Conservation (phyloP, 1,140 invertebrate genomes). For the Rhagoletis pomonella region DNA sequence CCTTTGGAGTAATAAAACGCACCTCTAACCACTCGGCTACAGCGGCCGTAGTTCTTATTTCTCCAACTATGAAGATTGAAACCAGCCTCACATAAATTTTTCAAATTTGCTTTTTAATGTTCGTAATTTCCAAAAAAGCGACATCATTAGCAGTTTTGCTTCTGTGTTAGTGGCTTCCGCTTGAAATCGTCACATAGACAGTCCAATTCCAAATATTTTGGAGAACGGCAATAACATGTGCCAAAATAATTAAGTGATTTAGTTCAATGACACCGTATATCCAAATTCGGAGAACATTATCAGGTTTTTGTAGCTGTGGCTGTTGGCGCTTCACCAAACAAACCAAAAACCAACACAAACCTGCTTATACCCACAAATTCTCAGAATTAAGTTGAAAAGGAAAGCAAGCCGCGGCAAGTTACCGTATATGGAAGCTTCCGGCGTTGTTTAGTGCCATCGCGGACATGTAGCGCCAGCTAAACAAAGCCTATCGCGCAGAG, state of each 20-base stretch:
- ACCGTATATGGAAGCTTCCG: slow-evolving; percentile 42
- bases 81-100: no score
- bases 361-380: background rate
- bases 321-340: background rate
- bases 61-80: no score
- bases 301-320: background rate
- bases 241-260: background rate
- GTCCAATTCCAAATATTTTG: background rate
- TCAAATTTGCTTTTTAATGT: no score
- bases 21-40: no score
- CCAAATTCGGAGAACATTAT: background rate
- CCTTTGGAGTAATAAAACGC: no score
- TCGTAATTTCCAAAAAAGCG: no score
- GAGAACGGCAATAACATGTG: background rate
- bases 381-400: slow-evolving; percentile 14
- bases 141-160: no score
- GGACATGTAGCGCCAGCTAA: background rate
- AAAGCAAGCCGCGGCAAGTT: slow-evolving; percentile 27
- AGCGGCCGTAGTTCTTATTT: no score
- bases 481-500: background rate
- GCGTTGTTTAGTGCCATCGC: background rate
- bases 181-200: background rate
- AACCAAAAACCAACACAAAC: background rate
- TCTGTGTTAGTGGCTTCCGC: no score
- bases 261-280: background rate